phyloP scores from a whole-genome alignment of 2,888 invertebrate genomes.

The Eupithecia subumbrata region DNA sequence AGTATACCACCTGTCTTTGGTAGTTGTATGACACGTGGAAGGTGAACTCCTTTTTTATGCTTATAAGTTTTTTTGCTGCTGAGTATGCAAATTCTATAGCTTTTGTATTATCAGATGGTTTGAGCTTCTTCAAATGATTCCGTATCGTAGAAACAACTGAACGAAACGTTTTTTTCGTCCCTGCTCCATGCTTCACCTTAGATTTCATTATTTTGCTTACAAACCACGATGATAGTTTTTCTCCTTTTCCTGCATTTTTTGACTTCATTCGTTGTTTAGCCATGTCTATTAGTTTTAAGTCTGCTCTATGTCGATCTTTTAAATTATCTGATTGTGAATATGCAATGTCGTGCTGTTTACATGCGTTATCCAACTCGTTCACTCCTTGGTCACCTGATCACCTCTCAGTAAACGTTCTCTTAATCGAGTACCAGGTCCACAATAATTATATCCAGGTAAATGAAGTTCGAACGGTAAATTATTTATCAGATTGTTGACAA shows the following conservation, averaged over 20 bases:
- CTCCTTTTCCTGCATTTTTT: background rate
- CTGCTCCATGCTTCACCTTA: too few relatives aligned
- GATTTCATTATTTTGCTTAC: too few relatives aligned
- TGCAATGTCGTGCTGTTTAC: slow-evolving; percentile 24
- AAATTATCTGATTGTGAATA: background rate
- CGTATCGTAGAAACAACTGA: too few relatives aligned
- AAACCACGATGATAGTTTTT: background rate
- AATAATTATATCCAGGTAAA: slow-evolving; percentile 49
- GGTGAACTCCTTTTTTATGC: too few relatives aligned
- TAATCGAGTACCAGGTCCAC: slow-evolving; percentile 49
- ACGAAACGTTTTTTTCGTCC: too few relatives aligned
- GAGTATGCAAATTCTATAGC: too few relatives aligned
- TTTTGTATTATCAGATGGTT: too few relatives aligned
- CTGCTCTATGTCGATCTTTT: slow-evolving; percentile 6
- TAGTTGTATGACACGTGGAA: background rate
- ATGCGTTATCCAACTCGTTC: slow-evolving; percentile 42
- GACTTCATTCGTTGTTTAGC: slow-evolving; percentile 21
- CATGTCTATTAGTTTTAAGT: slow-evolving; percentile 16
- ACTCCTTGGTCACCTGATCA: slow-evolving; percentile 52
- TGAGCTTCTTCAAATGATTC: too few relatives aligned
- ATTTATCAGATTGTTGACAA: background rate
- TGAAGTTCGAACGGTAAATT: slow-evolving; percentile 28
- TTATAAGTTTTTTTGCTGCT: too few relatives aligned
- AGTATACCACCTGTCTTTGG: background rate
- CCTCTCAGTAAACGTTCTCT: slow-evolving; percentile 52